A percentile compares a stretch with the other conserved stretches of the same genome.
Evolutionary conservation across 2,888 invertebrate species (phyloP).

Genomic region (Acrobeloides nanus): DNA sequence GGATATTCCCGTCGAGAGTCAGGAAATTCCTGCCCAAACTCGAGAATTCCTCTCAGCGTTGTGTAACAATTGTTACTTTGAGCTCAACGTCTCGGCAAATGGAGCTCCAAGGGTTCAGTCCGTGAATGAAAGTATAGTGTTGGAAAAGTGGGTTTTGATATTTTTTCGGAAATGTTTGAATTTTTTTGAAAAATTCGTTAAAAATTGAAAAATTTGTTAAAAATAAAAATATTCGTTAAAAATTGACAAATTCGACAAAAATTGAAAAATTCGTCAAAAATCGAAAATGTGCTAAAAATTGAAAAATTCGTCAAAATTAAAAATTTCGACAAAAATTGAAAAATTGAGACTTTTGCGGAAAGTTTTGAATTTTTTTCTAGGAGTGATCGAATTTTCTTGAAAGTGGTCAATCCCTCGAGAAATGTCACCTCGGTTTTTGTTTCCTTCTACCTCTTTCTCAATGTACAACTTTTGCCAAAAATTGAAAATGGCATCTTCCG

Average conservation of each 20-base stretch:
- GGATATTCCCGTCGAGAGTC: constrained; percentile 40
- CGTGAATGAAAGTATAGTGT: constrained; percentile 37
- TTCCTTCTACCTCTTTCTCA: constrained; percentile 31
- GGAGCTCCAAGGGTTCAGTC: constrained; percentile 41
- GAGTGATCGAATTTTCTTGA: constrained; percentile 40
- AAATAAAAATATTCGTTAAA: no score
- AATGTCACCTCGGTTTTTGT: constrained; percentile 44
- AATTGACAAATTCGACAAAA: no score
- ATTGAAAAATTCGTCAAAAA: no score
- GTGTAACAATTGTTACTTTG: constrained; percentile 48
- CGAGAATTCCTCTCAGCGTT: constrained; percentile 45
- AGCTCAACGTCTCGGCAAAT: constrained; percentile 43
- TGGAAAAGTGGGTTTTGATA: constrained; percentile 36
- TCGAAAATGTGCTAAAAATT: no score
- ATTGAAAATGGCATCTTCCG: constrained; percentile 33
- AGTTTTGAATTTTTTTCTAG: constrained; percentile 25
- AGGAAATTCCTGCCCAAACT: constrained; percentile 35
- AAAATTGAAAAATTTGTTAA: no score
- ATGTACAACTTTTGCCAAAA: constrained; percentile 24
- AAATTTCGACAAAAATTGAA: no score
- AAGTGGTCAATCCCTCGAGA: constrained; percentile 43
- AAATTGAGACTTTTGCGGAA: no score
- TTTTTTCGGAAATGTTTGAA: no score
- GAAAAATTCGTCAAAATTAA: no score
- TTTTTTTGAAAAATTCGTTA: no score